A percentile compares a stretch with the other conserved stretches of the same genome.
phyloP scores from a whole-genome alignment of 1,140 invertebrate species.

The Diachasma alloeum region DNA sequence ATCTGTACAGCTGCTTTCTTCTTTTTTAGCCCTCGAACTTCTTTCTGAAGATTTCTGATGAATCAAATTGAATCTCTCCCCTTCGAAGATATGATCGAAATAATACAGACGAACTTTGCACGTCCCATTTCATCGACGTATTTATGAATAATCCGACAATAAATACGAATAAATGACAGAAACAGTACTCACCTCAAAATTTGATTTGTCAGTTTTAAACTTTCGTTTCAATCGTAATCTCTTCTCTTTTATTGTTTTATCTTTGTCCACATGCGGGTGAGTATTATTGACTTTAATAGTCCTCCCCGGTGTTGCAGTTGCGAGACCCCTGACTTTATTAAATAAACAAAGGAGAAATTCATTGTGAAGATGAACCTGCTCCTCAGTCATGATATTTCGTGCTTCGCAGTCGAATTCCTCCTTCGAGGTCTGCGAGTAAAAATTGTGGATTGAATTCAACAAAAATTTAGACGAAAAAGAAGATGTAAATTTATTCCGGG shows the following conservation, averaged over 20 bases:
- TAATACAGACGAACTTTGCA: too few species aligned
- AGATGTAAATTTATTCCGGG: too few species aligned
- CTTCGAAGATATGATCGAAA: too few species aligned
- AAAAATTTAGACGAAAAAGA: background rate
- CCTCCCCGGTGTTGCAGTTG: constrained; percentile 66
- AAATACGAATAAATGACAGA: constrained; percentile 52
- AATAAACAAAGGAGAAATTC: constrained; percentile 82
- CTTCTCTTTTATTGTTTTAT: constrained; percentile 63
- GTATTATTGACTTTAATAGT: constrained; percentile 51
- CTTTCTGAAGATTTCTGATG: too few species aligned
- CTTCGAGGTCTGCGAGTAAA: constrained; percentile 68
- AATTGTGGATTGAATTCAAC: constrained; percentile 9
- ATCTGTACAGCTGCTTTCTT: too few species aligned
- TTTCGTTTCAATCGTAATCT: constrained; percentile 68
- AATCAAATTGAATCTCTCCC: too few species aligned
- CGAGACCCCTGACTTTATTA: constrained; percentile 78
- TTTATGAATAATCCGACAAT: too few species aligned
- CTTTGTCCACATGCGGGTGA: constrained; percentile 40
- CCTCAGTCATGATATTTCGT: constrained; percentile 72
- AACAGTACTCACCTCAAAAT: constrained; percentile 68
- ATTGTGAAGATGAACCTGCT: constrained; percentile 83
- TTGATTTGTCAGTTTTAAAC: constrained; percentile 71
- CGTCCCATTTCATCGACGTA: too few species aligned
- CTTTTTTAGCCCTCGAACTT: too few species aligned
- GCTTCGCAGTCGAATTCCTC: constrained; percentile 83